phyloP scores from a whole-genome alignment of 2,113 vertebrate species.

The Toxotes chatareus region DNA sequence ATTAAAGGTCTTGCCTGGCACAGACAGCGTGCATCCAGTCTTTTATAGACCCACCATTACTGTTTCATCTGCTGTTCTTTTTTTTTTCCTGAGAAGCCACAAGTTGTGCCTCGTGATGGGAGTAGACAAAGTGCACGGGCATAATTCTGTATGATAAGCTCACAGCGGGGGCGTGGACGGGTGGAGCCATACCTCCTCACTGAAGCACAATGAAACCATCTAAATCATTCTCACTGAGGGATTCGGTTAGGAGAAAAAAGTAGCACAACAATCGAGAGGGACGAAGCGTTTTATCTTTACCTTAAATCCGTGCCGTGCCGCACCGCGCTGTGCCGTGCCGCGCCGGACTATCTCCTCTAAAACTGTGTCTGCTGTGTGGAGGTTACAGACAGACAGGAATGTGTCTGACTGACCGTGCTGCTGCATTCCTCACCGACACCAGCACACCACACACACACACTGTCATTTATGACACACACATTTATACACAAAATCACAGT shows the following conservation, averaged over 20 bases:
- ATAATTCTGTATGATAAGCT: background rate
- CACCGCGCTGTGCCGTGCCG: background rate
- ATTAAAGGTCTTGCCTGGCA: background rate
- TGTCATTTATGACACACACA: background rate
- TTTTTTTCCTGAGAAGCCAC: conserved; percentile 46
- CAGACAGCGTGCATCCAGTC: background rate
- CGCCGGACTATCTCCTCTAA: background rate
- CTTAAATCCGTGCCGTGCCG: conserved; percentile 1
- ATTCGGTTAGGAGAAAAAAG: no score
- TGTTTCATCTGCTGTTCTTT: background rate
- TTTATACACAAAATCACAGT: background rate
- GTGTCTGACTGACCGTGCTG: conserved; percentile 34
- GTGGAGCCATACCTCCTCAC: background rate
- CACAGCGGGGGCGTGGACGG: conserved; percentile 3
- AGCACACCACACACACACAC: background rate
- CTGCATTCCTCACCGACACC: conserved; percentile 49
- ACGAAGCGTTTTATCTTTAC: conserved; percentile 8
- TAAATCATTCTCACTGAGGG: no score
- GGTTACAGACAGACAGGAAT: conserved; percentile 8
- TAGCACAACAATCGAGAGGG: background rate
- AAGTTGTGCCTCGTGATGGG: conserved; percentile 52
- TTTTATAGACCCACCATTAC: background rate
- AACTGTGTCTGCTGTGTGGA: background rate
- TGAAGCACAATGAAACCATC: no score
- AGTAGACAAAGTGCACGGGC: background rate